Evolutionary conservation across 2,113 vertebrate genomes (phyloP), one percentile per base, ranked within the genome.

Genomic region (Salvelinus fontinalis): DNA sequence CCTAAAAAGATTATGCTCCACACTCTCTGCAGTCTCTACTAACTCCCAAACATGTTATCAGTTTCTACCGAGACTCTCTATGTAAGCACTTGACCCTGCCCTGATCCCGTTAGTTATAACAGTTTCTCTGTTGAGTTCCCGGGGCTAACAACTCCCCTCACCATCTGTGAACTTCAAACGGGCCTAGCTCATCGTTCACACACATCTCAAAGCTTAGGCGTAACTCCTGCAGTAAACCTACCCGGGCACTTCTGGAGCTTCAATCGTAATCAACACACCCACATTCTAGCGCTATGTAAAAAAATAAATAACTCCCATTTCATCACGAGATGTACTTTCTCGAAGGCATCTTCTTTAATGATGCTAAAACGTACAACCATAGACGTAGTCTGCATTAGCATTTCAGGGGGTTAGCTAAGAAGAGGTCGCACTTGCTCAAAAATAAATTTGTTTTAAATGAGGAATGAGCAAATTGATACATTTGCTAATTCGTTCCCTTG

Each of bases 111-210:
- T 62, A n/a, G 2, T 20, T 71, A 51, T 60, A 24, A 72, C 54
- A 27, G n/a, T 34, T 51, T 20, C 26, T 71, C 70, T 16, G 44
- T 26, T 48, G 48, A 65, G 49, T 73, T 67, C 34, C 69, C 9
- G 16, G 59, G 24, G 74, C 22, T 27, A 44, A 29, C 44, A 73
- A 44, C 51, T 26, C 34, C 22, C 31, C 26, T 24, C 39, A 75
- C 59, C 79, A 73, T 80, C 64, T 54, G 31, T 27, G 48, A 70
- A 39, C 68, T 74, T 74, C 54, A 70, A 77, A 83, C 51, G 24
- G 71, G 13, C 5, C 14, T 29, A 31, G 51, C 65, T 62, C 65
- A 67, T 80, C 59, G 22, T 70, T 79, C 75, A 79, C 65, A 71
- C 72, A 62, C 18, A 62, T 74, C 64, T 69, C 20, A 68, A 77